A percentile compares a stretch with the other conserved stretches of the same genome.
Conservation (phyloP, 2,113 vertebrate genomes). For the Pachypanchax playfairii region DNA sequence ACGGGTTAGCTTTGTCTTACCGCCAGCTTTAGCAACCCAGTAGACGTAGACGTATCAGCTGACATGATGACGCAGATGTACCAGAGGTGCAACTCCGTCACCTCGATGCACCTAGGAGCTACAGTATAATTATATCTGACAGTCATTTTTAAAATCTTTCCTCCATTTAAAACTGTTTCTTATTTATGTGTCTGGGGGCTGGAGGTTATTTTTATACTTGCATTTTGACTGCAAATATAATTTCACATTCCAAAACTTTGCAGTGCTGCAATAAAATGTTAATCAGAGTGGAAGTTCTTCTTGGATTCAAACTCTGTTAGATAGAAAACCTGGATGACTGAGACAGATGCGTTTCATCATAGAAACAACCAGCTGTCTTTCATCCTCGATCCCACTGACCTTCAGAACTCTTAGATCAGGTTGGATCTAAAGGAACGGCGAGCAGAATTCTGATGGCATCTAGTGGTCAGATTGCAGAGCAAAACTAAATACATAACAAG, state of each 20-base stretch:
- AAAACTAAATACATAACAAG: not conserved
- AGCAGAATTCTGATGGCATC: not conserved
- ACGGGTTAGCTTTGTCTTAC: not conserved
- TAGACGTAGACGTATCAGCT: not conserved
- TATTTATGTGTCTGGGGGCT: too few relatives aligned
- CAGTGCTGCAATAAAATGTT: not conserved
- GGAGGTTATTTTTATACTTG: not conserved
- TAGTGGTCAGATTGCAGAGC: not conserved
- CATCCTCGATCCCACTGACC: not conserved
- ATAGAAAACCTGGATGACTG: too few relatives aligned
- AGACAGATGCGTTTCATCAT: too few relatives aligned
- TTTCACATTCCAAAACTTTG: not conserved
- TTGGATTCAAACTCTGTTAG: too few relatives aligned
- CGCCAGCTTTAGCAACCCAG: not conserved
- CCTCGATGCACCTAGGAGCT: not conserved
- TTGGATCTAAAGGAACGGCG: not conserved
- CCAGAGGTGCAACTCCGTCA: not conserved
- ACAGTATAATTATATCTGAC: not conserved
- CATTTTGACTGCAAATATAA: not conserved
- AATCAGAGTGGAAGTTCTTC: too few relatives aligned
- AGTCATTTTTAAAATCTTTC: too few relatives aligned
- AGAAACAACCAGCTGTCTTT: too few relatives aligned
- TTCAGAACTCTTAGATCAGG: not conserved
- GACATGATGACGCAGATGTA: not conserved
- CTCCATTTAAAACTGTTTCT: too few relatives aligned